These are phyloP conservation scores for Hiodon alosoides DNA, from an alignment of 2,113 vertebrate species.

Conservation along the genomic window DNA sequence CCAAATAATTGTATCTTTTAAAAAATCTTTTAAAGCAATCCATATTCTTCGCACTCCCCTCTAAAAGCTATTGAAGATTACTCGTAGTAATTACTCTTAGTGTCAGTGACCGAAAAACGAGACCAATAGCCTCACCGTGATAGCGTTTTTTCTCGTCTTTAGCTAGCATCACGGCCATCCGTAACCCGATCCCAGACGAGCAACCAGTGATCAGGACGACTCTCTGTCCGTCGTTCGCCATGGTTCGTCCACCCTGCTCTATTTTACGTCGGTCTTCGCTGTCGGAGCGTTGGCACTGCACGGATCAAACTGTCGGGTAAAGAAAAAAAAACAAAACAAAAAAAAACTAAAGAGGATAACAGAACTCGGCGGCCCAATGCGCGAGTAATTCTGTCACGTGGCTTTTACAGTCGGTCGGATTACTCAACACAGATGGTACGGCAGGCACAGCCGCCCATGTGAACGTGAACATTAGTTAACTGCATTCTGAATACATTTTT, in stretches of 20 bases:
- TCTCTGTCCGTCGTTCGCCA: conserved; percentile 70
- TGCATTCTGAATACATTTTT: no score
- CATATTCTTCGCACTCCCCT: no score
- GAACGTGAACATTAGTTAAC: no score
- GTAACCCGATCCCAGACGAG: conserved; percentile 73
- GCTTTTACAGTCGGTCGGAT: no score
- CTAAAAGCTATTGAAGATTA: no score
- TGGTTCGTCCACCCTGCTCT: conserved; percentile 46
- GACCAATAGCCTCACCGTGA: conserved; percentile 64
- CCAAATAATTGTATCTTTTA: no score
- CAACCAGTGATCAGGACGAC: conserved; percentile 76
- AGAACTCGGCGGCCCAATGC: conserved; percentile 58
- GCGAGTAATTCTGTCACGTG: conserved; percentile 35
- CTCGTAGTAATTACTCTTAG: neutral
- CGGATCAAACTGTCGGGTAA: conserved; percentile 50
- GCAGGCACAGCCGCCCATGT: no score
- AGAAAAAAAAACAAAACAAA: conserved; percentile 21
- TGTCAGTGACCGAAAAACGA: conserved; percentile 31
- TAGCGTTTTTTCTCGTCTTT: conserved; percentile 70
- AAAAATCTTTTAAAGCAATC: no score
- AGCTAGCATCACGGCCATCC: conserved; percentile 69
- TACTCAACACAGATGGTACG: no score
- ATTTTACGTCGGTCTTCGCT: conserved; percentile 42
- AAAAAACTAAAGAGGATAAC: conserved; percentile 63
- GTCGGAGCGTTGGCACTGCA: conserved; percentile 48